phyloP scores from a whole-genome alignment of 2,113 vertebrate species.

The Pimephales promelas region DNA sequence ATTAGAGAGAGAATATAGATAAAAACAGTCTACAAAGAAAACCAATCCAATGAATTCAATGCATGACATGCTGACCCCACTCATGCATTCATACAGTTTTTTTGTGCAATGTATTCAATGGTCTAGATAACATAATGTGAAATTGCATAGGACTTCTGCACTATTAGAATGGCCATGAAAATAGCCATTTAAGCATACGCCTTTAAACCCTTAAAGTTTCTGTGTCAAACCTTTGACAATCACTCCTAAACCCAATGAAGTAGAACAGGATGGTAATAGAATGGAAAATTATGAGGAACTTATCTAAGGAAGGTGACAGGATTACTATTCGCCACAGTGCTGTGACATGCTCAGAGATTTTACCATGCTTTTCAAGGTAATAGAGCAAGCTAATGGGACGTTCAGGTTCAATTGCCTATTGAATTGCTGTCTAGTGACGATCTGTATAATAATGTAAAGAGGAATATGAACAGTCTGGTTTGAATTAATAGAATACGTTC shows the following conservation, averaged over 20 bases:
- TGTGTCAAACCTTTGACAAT: background rate
- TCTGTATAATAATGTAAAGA: background rate
- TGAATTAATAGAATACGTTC: background rate
- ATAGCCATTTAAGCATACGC: background rate
- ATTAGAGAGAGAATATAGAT: background rate
- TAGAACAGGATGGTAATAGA: slow-evolving; percentile 29
- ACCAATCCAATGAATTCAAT: background rate
- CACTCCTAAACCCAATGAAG: slow-evolving; percentile 8
- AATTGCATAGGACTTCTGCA: background rate
- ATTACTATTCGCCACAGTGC: slow-evolving; percentile 12
- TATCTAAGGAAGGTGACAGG: slow-evolving; percentile 23
- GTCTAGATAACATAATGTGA: background rate
- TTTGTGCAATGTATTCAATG: background rate
- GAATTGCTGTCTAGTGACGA: background rate
- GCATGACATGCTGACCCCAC: background rate
- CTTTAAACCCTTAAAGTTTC: background rate
- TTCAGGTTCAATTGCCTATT: slow-evolving; percentile 8
- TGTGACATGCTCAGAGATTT: slow-evolving; percentile 18
- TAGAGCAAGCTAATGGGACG: slow-evolving; percentile 24
- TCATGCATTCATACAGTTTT: background rate
- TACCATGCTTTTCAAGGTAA: slow-evolving; percentile 21
- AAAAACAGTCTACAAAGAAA: background rate
- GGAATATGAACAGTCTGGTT: background rate
- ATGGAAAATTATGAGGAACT: slow-evolving; percentile 21
- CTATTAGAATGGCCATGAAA: background rate